Percentiles rank a stretch among this genome's conserved stretches.
phyloP scores from a whole-genome alignment of 1,140 invertebrate species.

The Bicyclus anynana region DNA sequence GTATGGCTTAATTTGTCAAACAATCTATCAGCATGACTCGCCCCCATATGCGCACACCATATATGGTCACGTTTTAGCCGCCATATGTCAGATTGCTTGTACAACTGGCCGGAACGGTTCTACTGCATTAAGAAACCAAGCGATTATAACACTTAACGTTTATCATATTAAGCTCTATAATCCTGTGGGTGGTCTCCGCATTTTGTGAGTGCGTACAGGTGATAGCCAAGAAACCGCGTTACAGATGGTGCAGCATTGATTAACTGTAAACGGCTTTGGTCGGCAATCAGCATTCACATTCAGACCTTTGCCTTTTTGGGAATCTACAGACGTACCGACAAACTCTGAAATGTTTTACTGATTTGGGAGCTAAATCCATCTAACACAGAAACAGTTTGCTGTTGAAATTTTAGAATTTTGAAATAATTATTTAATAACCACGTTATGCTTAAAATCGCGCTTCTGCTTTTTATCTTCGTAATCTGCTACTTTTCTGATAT shows the following conservation, averaged over 20 bases:
- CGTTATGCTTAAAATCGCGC: too few relatives aligned
- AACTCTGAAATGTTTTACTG: not conserved
- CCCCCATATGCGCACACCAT: constrained; percentile 50
- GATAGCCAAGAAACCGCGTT: constrained; percentile 35
- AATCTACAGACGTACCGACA: not conserved
- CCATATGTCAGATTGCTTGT: constrained; percentile 52
- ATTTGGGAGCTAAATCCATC: too few relatives aligned
- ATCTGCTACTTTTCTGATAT: too few relatives aligned
- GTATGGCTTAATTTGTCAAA: constrained; percentile 45
- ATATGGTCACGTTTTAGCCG: constrained; percentile 54
- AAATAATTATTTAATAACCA: too few relatives aligned
- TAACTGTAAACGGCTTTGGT: constrained; percentile 53
- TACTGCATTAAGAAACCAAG: constrained; percentile 12
- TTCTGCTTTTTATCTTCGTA: too few relatives aligned
- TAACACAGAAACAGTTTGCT: too few relatives aligned
- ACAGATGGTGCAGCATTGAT: constrained; percentile 59
- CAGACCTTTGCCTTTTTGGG: constrained; percentile 34
- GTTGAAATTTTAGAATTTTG: too few relatives aligned
- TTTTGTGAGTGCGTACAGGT: not conserved
- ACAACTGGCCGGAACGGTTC: constrained; percentile 12
- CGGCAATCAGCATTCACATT: constrained; percentile 49
- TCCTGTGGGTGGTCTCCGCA: constrained; percentile 15
- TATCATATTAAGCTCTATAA: constrained; percentile 8
- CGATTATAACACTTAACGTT: constrained; percentile 22
- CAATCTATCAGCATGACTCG: constrained; percentile 40